A percentile compares a stretch with the other conserved stretches of the same genome.
Evolutionary conservation across 2,888 invertebrate species (phyloP).

Genomic region (Cordylochernes scorpioides): DNA sequence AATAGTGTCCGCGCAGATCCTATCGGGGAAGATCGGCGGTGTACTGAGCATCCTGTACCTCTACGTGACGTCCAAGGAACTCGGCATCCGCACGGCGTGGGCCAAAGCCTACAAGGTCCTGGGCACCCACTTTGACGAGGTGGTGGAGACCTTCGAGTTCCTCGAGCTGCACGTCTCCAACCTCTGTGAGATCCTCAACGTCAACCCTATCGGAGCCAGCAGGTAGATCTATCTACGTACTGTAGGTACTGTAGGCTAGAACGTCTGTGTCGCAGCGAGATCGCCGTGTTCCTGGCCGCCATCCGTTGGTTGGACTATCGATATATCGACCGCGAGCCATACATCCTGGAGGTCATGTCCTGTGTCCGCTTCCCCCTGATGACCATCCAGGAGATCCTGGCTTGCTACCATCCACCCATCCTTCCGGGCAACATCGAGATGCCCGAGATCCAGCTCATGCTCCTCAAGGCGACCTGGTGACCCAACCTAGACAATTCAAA

Average conservation of each 20-base stretch:
- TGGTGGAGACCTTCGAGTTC: slow-evolving; percentile 3
- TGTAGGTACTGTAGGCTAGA: too few relatives aligned
- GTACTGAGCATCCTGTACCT: slow-evolving; percentile 3
- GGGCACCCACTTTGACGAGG: slow-evolving; percentile 6
- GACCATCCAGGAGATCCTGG: slow-evolving; percentile 7
- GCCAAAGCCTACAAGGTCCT: slow-evolving; percentile 2
- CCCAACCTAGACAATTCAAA: too few relatives aligned
- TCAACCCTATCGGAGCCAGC: slow-evolving; percentile 6
- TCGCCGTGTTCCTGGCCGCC: slow-evolving; percentile 6
- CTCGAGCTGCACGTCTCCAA: slow-evolving; percentile 3
- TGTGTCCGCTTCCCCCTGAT: slow-evolving; percentile 8
- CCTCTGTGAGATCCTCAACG: slow-evolving; percentile 4
- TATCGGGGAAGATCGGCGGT: not conserved
- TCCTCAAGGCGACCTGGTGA: too few relatives aligned
- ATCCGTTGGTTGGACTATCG: slow-evolving; percentile 7
- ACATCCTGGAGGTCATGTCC: slow-evolving; percentile 4
- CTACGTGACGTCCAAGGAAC: slow-evolving; percentile 4
- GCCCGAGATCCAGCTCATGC: slow-evolving; percentile 5
- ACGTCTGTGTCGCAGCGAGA: slow-evolving; percentile 6
- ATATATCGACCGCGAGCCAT: not conserved
- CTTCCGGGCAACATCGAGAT: slow-evolving; percentile 3
- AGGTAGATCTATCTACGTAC: slow-evolving; percentile 6
- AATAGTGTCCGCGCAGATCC: too few relatives aligned
- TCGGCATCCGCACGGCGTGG: slow-evolving; percentile 2
- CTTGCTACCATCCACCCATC: slow-evolving; percentile 9